Evolutionary conservation across 2,888 invertebrate genomes (phyloP).

Genomic region (Luperina nickerlii): DNA sequence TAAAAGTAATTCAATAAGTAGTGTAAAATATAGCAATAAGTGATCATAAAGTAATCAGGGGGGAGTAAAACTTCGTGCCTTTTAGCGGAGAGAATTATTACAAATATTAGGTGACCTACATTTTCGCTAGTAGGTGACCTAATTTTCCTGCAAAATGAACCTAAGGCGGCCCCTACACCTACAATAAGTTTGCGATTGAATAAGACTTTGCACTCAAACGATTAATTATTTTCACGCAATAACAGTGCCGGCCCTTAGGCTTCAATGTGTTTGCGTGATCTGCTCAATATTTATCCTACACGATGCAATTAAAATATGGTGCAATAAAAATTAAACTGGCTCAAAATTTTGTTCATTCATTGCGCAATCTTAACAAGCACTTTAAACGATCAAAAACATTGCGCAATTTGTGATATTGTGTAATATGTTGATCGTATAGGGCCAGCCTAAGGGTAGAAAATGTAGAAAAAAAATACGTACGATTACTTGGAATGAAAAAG

Average conservation of each 20-base stretch:
- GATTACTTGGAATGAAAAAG: constrained; percentile 3
- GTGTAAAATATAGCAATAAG: neutral
- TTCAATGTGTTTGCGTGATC: neutral
- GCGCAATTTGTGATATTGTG: neutral
- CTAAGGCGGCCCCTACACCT: neutral
- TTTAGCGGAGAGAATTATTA: neutral
- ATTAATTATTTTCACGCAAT: neutral
- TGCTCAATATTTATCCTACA: neutral
- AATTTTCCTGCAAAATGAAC: neutral
- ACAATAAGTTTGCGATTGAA: neutral
- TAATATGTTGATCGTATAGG: too few relatives aligned
- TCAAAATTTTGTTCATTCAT: neutral
- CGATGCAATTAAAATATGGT: neutral
- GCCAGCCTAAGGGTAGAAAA: too few relatives aligned
- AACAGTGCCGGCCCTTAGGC: neutral
- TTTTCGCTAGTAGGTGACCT: constrained; percentile 1
- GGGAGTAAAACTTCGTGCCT: neutral
- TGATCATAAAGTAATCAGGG: neutral
- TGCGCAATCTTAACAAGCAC: neutral
- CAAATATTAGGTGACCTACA: constrained; percentile 13
- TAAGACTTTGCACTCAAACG: neutral
- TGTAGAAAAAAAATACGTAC: neutral
- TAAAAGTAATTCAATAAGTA: neutral
- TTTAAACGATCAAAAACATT: neutral
- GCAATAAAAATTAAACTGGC: neutral